phyloP scores from a whole-genome alignment of 2,113 vertebrate species.

The Bothrops jararaca region DNA sequence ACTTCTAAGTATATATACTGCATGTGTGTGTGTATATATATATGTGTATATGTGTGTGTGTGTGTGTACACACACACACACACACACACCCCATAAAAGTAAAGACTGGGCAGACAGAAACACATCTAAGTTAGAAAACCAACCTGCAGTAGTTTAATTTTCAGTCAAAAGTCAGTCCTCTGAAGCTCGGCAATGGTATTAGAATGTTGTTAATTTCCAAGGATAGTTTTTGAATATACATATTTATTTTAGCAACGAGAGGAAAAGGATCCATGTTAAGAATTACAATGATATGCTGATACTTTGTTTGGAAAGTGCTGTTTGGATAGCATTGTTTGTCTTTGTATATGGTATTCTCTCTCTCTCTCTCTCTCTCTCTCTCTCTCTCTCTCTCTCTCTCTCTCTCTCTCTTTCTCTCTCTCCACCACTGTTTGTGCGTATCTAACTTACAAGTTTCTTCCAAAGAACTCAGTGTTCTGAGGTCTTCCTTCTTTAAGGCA shows the following conservation, averaged over 20 bases:
- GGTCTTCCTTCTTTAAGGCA: too few relatives aligned
- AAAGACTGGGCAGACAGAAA: neutral
- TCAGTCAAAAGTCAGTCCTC: neutral
- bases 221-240: neutral
- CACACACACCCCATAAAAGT: too few relatives aligned
- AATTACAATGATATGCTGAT: neutral
- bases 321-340: neutral
- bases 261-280: too few relatives aligned
- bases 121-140: neutral
- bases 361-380: neutral
- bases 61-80: too few relatives aligned
- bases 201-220: neutral
- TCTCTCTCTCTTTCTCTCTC: neutral
- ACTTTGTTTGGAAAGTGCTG: neutral
- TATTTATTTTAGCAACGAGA: neutral
- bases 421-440: neutral
- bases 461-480: neutral
- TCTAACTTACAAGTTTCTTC: neutral
- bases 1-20: neutral
- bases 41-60: too few relatives aligned
- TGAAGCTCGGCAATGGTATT: neutral
- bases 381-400: neutral
- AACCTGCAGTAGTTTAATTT: neutral
- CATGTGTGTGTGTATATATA: too few relatives aligned
- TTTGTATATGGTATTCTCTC: neutral